Evolutionary conservation across 1,140 invertebrate genomes (phyloP), one percentile per base, ranked within the genome.

Genomic region (Lethrus apterus): DNA sequence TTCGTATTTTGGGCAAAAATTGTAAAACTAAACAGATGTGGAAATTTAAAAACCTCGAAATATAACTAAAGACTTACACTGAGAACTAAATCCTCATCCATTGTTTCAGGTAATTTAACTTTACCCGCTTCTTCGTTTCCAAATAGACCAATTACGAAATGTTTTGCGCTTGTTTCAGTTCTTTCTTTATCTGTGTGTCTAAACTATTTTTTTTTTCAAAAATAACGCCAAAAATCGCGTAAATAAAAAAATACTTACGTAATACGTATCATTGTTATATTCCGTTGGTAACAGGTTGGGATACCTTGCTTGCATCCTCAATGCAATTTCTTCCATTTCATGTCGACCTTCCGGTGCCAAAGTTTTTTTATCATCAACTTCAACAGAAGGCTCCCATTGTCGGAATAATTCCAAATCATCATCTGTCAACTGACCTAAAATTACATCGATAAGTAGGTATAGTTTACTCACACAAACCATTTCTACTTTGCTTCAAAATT

Each of bases 1-100:
- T 64, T 73, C 70, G 86, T 86, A 89, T 61, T 74, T 78, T 48
- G 72, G 67, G 72, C 87, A 89, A 48, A 75, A 70, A 73, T 89
- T 88, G 69, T 89, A 88, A 75, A 85, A 86, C 82, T 84, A 68
- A n/a, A n/a, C n/a, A n/a, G 61, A 79, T 73, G 58, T n/a, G 64
- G 54, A 10, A 45, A 32, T 20, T 44, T 36, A 15, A 42, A 49
- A 24, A 29, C 38, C 36, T 13, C 13, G 42, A 13, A 24, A 14
- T 35, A 30, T n/a, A 15, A n/a, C n/a, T n/a, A n/a, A n/a, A n/a
- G n/a, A n/a, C n/a, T n/a, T n/a, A n/a, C n/a, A n/a, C n/a, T n/a
- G n/a, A n/a, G n/a, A n/a, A n/a, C n/a, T n/a, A n/a, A n/a, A 71
- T 87, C 83, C 36, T 73, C 74, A 54, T 78, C 67, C 13, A 75